phyloP scores from a whole-genome alignment of 2,888 invertebrate species.

The Melieria crassipennis region DNA sequence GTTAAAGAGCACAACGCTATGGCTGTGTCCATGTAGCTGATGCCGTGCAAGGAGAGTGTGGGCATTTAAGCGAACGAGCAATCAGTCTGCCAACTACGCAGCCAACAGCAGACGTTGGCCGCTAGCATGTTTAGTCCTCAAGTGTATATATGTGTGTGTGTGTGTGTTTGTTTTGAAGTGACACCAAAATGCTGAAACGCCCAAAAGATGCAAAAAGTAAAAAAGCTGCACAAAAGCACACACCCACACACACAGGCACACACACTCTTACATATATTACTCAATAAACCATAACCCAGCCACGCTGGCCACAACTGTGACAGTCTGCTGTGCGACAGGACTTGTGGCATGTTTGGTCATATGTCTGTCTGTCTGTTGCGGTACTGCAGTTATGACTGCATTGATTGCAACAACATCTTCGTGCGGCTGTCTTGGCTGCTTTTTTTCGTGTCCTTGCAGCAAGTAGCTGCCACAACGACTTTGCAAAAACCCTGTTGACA shows the following conservation, averaged over 20 bases:
- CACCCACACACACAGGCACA: slow-evolving; percentile 2
- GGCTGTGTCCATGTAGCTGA: background rate
- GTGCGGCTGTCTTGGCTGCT: too few species aligned
- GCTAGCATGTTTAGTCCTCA: background rate
- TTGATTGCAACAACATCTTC: too few species aligned
- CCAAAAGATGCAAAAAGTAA: background rate
- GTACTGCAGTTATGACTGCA: too few species aligned
- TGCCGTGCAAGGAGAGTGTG: background rate
- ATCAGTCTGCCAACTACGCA: too few species aligned
- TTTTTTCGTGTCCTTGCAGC: too few species aligned
- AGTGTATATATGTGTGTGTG: background rate
- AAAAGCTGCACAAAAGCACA: background rate
- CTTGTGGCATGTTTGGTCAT: too few species aligned
- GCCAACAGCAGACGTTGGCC: background rate
- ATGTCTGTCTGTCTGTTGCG: too few species aligned
- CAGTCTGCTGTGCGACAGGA: too few species aligned
- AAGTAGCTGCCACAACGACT: too few species aligned
- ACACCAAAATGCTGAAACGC: background rate
- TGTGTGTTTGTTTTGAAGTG: background rate
- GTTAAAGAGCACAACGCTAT: background rate
- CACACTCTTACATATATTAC: background rate
- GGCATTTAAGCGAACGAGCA: background rate
- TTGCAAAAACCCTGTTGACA: too few species aligned
- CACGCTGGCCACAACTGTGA: too few species aligned
- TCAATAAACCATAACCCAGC: too few species aligned